These are phyloP conservation scores for Leptodactylus fallax DNA, from an alignment of 2,797 vertebrate species.

Conservation along the genomic window DNA sequence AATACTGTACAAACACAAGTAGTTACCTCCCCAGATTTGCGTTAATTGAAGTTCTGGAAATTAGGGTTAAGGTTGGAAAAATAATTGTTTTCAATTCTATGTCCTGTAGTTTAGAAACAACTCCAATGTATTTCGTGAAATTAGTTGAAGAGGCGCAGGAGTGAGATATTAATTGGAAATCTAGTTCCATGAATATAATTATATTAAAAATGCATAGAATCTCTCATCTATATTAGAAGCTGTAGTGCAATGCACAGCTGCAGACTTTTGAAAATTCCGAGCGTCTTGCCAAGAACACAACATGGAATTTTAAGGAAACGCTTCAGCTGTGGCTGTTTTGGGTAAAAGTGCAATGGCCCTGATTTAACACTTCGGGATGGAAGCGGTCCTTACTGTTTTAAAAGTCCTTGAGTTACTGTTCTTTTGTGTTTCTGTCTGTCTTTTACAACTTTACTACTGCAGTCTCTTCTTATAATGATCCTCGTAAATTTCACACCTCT, in stretches of 20 bases:
- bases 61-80: slow-evolving; percentile 41
- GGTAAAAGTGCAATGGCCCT: background rate
- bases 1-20: background rate
- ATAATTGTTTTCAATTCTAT: slow-evolving; percentile 40
- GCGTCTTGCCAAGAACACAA: slow-evolving; percentile 34
- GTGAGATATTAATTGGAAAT: slow-evolving; percentile 50
- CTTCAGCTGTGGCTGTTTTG: slow-evolving; percentile 1
- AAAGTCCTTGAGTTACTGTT: slow-evolving; percentile 59
- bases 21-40: background rate
- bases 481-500: slow-evolving; percentile 57
- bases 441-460: slow-evolving; percentile 61
- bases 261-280: slow-evolving; percentile 33
- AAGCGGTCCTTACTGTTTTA: slow-evolving; percentile 38
- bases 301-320: slow-evolving; percentile 23
- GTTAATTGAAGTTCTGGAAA: background rate
- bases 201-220: slow-evolving; percentile 51
- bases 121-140: slow-evolving; percentile 39
- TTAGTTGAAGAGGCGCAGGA: slow-evolving; percentile 44
- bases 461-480: slow-evolving; percentile 58
- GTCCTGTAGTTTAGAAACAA: slow-evolving; percentile 43
- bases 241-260: slow-evolving; percentile 33
- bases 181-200: slow-evolving; percentile 49
- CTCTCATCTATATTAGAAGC: slow-evolving; percentile 38
- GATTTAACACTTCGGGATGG: background rate
- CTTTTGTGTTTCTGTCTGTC: slow-evolving; percentile 49